Percentiles rank a stretch among this genome's conserved stretches.
Evolutionary conservation across 2,888 invertebrate genomes (phyloP).

Genomic region (Eristalis intricaria): DNA sequence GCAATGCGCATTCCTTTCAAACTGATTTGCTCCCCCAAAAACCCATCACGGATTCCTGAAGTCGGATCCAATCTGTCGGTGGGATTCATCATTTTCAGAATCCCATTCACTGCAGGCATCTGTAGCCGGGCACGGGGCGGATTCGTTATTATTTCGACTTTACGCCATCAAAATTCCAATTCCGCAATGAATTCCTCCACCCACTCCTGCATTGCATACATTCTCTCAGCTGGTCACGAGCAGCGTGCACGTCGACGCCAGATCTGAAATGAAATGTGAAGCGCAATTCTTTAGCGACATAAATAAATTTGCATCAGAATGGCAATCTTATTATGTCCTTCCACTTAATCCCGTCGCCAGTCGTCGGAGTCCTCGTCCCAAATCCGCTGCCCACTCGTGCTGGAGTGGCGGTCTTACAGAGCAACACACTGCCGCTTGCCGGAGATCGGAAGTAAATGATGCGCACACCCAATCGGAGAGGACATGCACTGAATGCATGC

Average conservation of each 20-base stretch:
- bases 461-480: constrained; percentile 65
- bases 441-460: constrained; percentile 66
- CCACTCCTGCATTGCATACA: not conserved
- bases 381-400: not conserved
- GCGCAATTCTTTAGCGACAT: constrained; percentile 64
- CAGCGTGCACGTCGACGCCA: constrained; percentile 51
- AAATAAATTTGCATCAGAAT: constrained; percentile 71
- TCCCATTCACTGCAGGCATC: constrained; percentile 33
- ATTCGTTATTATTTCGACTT: constrained; percentile 43
- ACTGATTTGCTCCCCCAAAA: not conserved
- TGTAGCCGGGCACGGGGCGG: not conserved
- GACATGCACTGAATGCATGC: constrained; percentile 63
- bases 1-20: constrained; percentile 22
- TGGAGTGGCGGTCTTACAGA: constrained; percentile 11
- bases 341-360: constrained; percentile 49
- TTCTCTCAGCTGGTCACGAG: constrained; percentile 30
- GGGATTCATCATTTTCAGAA: constrained; percentile 46
- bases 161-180: constrained; percentile 53
- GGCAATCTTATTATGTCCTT: constrained; percentile 71
- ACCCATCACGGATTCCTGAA: not conserved
- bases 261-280: constrained; percentile 50
- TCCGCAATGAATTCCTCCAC: not conserved
- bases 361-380: not conserved
- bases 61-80: constrained; percentile 25
- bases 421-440: constrained; percentile 24